These are phyloP conservation scores for Aspiorhynchus laticeps DNA, from an alignment of 2,113 vertebrate species.

Conservation along the genomic window DNA sequence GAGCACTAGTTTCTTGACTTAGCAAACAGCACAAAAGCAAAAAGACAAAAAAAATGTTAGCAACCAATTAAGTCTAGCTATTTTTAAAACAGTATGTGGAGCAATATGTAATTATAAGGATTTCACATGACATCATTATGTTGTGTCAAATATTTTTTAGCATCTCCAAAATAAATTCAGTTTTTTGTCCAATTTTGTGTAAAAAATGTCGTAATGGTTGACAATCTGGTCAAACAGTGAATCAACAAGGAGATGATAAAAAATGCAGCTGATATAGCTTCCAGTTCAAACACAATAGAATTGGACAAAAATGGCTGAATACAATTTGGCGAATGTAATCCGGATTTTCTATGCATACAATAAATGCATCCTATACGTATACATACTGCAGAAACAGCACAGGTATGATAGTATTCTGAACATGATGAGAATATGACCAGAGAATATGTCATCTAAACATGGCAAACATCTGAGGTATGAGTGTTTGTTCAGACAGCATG, in stretches of 20 bases:
- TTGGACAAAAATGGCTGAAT: no score
- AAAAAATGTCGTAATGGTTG: background rate
- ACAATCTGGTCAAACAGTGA: background rate
- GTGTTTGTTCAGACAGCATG: constrained; percentile 17
- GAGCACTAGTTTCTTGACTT: background rate
- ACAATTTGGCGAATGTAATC: background rate
- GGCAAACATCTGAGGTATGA: background rate
- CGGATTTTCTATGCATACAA: background rate
- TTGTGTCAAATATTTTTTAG: background rate
- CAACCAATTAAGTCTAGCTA: background rate
- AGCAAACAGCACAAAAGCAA: background rate
- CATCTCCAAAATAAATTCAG: background rate
- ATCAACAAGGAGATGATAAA: background rate
- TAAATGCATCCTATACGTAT: background rate
- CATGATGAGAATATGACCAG: no score
- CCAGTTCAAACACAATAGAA: background rate
- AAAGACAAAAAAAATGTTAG: background rate
- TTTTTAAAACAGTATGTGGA: background rate
- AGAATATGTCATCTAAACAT: background rate
- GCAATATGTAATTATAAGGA: background rate
- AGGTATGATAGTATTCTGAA: background rate
- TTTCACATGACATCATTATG: background rate
- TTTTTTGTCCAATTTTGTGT: background rate
- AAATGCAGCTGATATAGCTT: background rate
- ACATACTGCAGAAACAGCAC: background rate